Evolutionary conservation across 2,888 invertebrate species (phyloP).

Genomic region (Dolomedes plantarius): DNA sequence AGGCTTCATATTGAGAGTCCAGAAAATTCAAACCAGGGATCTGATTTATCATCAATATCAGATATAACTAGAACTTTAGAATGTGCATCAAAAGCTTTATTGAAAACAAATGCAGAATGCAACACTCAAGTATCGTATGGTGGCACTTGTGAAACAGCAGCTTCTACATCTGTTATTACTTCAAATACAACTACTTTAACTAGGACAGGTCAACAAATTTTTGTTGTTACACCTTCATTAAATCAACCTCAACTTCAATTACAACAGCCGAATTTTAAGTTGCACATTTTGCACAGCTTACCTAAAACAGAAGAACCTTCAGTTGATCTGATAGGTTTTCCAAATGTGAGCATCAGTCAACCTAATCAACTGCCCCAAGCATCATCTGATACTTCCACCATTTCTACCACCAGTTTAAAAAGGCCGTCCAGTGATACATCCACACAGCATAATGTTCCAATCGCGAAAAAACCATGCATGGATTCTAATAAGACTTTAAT

Average conservation of each 20-base stretch:
- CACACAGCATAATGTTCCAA: conserved; percentile 1
- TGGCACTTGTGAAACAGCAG: conserved; percentile 7
- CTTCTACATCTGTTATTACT: conserved; percentile 14
- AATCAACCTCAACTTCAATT: conserved; percentile 38
- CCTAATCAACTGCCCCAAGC: conserved; percentile 69
- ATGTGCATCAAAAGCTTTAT: conserved; percentile 66
- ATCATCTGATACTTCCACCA: conserved; percentile 1
- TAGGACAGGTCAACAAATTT: conserved; percentile 36
- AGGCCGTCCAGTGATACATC: conserved; percentile 56
- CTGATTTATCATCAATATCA: conserved; percentile 65
- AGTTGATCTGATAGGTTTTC: conserved; percentile 69
- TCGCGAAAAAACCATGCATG: conserved; percentile 35
- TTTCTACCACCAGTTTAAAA: conserved; percentile 21
- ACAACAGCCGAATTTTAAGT: conserved; percentile 39
- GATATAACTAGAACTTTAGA: conserved; percentile 69
- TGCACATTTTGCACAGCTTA: conserved; percentile 49
- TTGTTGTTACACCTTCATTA: conserved; percentile 35
- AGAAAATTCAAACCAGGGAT: conserved; percentile 56
- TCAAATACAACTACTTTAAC: conserved; percentile 1
- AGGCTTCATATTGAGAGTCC: conserved; percentile 57
- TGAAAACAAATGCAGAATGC: conserved; percentile 58
- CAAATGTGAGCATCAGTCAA: conserved; percentile 70
- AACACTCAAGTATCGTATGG: conserved; percentile 44
- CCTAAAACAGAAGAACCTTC: conserved; percentile 33
- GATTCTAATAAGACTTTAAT: conserved; percentile 28